These are phyloP conservation scores for Myiotriccus ornatus DNA, from an alignment of 2,797 vertebrate species.

Conservation along the genomic window DNA sequence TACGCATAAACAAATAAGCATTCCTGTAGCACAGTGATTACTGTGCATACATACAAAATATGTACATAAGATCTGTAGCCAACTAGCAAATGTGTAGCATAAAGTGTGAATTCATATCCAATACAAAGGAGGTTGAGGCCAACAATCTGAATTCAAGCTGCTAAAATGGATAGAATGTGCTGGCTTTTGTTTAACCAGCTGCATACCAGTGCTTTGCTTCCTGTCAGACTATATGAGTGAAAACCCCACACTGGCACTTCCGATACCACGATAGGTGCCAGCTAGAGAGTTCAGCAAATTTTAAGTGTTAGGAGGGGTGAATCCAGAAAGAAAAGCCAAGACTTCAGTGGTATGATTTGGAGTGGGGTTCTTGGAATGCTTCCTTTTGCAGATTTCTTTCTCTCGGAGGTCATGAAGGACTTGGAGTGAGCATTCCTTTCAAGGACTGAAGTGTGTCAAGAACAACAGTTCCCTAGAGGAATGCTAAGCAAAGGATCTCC, in stretches of 20 bases:
- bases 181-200: neutral
- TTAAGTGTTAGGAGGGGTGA: neutral
- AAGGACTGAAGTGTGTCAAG: neutral
- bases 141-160: neutral
- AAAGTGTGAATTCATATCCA: neutral
- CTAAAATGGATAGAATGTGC: neutral
- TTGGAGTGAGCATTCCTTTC: neutral
- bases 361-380: neutral
- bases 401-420: neutral
- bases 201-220: neutral
- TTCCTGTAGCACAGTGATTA: neutral
- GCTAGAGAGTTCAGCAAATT: neutral
- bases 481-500: neutral
- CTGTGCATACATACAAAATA: neutral
- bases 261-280: neutral
- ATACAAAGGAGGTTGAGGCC: neutral
- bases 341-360: neutral
- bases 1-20: neutral
- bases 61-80: neutral
- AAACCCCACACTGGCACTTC: neutral
- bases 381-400: neutral
- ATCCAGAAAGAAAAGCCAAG: neutral
- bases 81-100: neutral
- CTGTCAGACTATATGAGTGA: neutral
- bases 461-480: neutral